Conservation (phyloP, 2,113 vertebrate species). For the Carassius gibelio region DNA sequence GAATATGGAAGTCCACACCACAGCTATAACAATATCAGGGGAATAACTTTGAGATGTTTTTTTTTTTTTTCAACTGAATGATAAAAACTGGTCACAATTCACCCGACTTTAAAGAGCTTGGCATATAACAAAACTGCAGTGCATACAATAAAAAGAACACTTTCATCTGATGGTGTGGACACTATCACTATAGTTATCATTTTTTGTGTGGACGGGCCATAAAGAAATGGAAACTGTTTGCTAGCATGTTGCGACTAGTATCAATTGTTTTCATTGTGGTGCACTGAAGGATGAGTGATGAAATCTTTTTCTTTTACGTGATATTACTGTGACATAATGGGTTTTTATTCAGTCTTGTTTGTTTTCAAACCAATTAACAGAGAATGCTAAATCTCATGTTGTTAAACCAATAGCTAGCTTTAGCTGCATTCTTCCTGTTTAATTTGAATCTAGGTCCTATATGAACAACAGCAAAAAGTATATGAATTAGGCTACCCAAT, state of each 20-base stretch:
- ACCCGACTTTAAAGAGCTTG: neutral
- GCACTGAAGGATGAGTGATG: neutral
- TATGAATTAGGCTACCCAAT: too few species aligned
- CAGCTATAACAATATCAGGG: too few species aligned
- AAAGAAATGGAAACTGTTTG: neutral
- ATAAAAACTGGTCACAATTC: neutral
- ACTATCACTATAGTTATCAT: neutral
- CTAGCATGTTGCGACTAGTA: neutral
- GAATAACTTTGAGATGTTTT: neutral
- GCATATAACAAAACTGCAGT: neutral
- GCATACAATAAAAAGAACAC: neutral
- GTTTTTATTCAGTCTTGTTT: neutral
- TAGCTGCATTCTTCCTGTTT: neutral
- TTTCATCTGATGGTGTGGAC: neutral
- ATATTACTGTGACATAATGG: too few species aligned
- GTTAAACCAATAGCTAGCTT: neutral
- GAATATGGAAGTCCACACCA: too few species aligned
- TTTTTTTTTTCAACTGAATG: neutral
- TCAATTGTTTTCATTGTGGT: neutral
- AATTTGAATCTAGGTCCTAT: neutral
- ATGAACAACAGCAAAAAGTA: neutral
- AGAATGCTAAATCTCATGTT: neutral
- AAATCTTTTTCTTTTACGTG: neutral
- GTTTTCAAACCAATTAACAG: neutral
- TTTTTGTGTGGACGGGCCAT: neutral